phyloP scores from a whole-genome alignment of 1,140 invertebrate genomes.

The Trichonephila inaurata region DNA sequence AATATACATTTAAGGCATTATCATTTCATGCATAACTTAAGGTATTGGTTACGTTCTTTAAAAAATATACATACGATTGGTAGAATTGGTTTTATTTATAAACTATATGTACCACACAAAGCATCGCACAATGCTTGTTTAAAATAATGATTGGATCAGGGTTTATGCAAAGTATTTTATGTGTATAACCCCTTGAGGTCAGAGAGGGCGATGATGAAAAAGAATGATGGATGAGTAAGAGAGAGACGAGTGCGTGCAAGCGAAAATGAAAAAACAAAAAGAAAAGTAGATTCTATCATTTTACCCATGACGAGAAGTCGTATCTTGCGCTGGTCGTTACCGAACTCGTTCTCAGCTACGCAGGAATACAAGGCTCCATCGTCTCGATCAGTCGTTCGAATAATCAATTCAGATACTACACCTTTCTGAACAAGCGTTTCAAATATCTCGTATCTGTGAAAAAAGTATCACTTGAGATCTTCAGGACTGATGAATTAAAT shows the following conservation, averaged over 20 bases:
- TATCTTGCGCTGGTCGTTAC: constrained; percentile 96
- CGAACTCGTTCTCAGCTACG: constrained; percentile 95
- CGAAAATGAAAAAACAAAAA: background rate
- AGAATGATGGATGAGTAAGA: background rate
- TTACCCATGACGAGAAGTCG: constrained; percentile 96
- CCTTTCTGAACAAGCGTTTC: constrained; percentile 93
- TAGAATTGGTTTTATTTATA: no score
- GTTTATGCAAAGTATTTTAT: background rate
- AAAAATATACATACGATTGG: no score
- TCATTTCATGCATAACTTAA: no score
- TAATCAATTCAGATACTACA: constrained; percentile 93
- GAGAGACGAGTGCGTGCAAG: background rate
- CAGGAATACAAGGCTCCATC: constrained; percentile 97
- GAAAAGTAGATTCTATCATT: background rate
- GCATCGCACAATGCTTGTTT: no score
- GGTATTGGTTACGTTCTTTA: no score
- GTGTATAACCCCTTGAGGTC: background rate
- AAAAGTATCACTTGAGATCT: background rate
- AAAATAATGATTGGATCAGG: no score
- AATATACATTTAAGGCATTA: no score
- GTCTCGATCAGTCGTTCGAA: constrained; percentile 91
- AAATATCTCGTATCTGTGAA: constrained; percentile 91
- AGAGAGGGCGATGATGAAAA: background rate
- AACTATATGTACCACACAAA: no score
- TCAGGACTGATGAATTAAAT: no score